Evolutionary conservation across 2,888 invertebrate species (phyloP), one percentile per base, ranked within the genome.

Genomic region (Apoda limacodes): DNA sequence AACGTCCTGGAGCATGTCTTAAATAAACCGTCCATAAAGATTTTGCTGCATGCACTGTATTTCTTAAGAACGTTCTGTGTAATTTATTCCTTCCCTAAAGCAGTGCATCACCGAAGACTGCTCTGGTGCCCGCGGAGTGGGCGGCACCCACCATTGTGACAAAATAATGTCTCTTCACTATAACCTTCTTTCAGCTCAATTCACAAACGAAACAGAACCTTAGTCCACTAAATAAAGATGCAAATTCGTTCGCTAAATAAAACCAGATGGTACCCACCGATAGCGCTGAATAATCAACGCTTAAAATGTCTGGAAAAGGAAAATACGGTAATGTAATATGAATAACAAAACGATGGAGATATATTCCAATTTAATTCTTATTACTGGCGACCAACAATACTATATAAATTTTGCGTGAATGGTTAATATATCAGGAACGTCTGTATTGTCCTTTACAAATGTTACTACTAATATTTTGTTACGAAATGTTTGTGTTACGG

Each of bases 251-350:
- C 49, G 43, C 43, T 19, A 36, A 37, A 42, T 40, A 42, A 29
- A 41, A 29, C 36, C 34, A 40, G 80, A 80, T 78, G 80, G 68
- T 65, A 60, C 59, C 52, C 51, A 46, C 52, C 55, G 76, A 78
- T 78, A 76, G 62, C 67, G 67, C 69, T 72, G 76, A 76, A 80
- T 80, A 80, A 80, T 78, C 80, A 80, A 78, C 78, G 74, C 74
- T 76, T 76, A 72, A 72, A 78, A 76, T 72, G 75, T 74, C 76
- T 75, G 70, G 74, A 75, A 76, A 75, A 71, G 76, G 74, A 78
- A 76, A 76, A 80, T 78, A 76, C 72, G 66, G 71, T 72, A 78
- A 78, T 71, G 71, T 69, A 67, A 75, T 76, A 78, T 78, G 78
- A 78, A 80, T 80, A 80, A 72, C 71, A 75, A 78, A 76, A 72